Evolutionary conservation across 1,140 invertebrate genomes (phyloP).

Genomic region (Fopius arisanus): DNA sequence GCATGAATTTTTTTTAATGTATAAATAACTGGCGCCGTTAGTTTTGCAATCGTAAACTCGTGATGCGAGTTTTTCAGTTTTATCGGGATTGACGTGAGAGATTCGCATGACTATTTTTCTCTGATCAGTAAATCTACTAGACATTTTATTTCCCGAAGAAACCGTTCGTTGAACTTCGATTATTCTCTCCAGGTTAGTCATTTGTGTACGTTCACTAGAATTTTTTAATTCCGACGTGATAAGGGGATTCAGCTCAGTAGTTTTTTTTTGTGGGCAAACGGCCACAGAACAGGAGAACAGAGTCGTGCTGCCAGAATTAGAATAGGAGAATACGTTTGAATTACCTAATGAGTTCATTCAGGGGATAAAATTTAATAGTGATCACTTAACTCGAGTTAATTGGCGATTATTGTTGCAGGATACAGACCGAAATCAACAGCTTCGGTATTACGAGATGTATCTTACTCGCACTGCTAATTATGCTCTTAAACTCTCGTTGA

Average conservation of each 20-base stretch:
- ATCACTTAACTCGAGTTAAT: background rate
- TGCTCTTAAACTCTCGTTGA: slow-evolving; percentile 49
- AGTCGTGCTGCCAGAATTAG: too few species aligned
- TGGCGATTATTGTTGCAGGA: background rate
- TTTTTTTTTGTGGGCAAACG: too few species aligned
- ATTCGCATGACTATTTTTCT: background rate
- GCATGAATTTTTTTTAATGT: background rate
- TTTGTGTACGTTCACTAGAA: too few species aligned
- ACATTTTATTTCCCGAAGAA: too few species aligned
- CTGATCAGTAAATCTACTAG: too few species aligned
- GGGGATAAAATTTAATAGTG: too few species aligned
- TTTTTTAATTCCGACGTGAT: too few species aligned
- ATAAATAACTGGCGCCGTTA: background rate
- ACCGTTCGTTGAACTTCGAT: background rate
- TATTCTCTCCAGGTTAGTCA: too few species aligned
- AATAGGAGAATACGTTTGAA: too few species aligned
- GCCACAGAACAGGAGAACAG: too few species aligned
- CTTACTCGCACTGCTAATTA: slow-evolving; percentile 44
- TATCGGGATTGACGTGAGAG: background rate
- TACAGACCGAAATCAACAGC: slow-evolving; percentile 36
- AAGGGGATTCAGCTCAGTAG: too few species aligned
- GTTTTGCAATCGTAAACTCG: background rate
- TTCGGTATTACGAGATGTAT: slow-evolving; percentile 48
- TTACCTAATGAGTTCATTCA: too few species aligned
- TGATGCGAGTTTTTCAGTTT: background rate